A percentile compares a stretch with the other conserved stretches of the same genome.
These are phyloP conservation scores for Cantharis rustica DNA, from an alignment of 2,888 invertebrate species.

Conservation along the genomic window DNA sequence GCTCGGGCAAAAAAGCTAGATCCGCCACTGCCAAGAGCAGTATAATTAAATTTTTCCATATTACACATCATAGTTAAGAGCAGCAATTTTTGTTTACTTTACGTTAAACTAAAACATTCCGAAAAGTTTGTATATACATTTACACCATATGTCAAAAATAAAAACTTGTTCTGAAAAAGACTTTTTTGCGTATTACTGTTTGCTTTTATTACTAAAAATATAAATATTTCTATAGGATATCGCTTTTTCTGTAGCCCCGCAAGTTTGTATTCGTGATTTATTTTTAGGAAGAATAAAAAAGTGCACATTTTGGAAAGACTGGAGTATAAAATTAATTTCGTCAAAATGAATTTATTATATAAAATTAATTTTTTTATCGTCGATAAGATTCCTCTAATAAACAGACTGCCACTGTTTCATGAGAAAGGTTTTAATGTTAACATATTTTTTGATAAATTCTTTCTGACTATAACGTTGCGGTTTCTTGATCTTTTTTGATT, in stretches of 20 bases:
- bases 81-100: background rate
- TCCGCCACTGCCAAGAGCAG: background rate
- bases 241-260: background rate
- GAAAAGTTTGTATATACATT: background rate
- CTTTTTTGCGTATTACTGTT: background rate
- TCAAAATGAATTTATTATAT: background rate
- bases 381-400: background rate
- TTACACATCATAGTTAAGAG: background rate
- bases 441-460: background rate
- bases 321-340: background rate
- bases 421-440: background rate
- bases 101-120: background rate
- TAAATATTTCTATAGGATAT: background rate
- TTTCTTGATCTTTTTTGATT: constrained; percentile 7
- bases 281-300: background rate
- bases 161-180: background rate
- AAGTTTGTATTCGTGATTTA: background rate
- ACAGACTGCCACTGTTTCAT: background rate
- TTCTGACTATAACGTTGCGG: constrained; percentile 6
- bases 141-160: background rate
- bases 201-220: background rate
- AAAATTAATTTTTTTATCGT: background rate
- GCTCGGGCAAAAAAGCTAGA: too few relatives aligned
- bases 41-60: background rate
- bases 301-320: background rate